A percentile compares a stretch with the other conserved stretches of the same genome.
Evolutionary conservation across 2,797 vertebrate genomes (phyloP).

Genomic region (Scarus forsteni): DNA sequence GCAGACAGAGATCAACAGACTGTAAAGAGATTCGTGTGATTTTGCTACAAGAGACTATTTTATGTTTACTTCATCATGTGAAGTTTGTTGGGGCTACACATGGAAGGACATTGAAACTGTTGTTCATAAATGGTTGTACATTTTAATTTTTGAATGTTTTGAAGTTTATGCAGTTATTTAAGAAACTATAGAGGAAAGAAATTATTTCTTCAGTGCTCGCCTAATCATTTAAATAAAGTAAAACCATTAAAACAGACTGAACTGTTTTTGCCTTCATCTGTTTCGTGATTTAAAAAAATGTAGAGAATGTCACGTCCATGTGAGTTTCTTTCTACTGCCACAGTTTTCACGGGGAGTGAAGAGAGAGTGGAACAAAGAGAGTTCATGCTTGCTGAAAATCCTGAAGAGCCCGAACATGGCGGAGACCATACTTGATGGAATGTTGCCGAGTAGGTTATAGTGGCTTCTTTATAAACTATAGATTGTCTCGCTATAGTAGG

Average conservation of each 20-base stretch:
- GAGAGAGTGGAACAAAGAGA: neutral
- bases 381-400: neutral
- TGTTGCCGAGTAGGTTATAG: neutral
- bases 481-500: neutral
- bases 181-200: conserved; percentile 75
- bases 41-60: conserved; percentile 64
- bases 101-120: conserved; percentile 62
- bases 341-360: neutral
- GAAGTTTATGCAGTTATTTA: conserved; percentile 81
- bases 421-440: neutral
- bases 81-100: conserved; percentile 52
- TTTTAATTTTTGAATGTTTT: conserved; percentile 83
- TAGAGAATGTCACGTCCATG: too few relatives aligned
- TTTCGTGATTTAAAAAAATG: too few relatives aligned
- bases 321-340: neutral
- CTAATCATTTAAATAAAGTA: conserved; percentile 86
- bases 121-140: conserved; percentile 77
- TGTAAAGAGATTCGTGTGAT: conserved; percentile 34
- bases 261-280: conserved; percentile 10
- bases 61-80: conserved; percentile 58
- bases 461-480: neutral
- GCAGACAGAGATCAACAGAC: conserved; percentile 40
- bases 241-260: conserved; percentile 71
- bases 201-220: conserved; percentile 77
- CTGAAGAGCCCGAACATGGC: neutral